Base-by-base conservation (phyloP, 2,888 invertebrate species). In the Cloeon dipterum region DNA sequence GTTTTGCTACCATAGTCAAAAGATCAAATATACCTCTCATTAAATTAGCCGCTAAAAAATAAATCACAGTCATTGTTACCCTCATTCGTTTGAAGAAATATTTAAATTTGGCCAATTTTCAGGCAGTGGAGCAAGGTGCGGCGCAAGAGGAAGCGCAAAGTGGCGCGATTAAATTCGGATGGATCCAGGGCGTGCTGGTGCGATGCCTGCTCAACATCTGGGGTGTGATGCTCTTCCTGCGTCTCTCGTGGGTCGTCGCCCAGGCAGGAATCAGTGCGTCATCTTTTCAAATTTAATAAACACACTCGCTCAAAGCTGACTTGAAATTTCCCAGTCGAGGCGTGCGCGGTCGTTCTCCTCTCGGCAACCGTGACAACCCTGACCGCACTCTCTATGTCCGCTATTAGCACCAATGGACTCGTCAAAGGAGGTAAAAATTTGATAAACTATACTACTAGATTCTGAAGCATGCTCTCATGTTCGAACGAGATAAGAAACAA, bases 211-310 rank as follows among this genome's bases (percentile, higher is more conserved):
- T 68, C 33, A 47, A 47, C 40, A 46, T 41, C 39, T 65, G 65
- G 55, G 67, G 67, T 37, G 68, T 68, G 42, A 68, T 68, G 64
- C 53, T 68, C 36, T 68, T 69, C 47, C 53, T 66, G 39, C 58
- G 66, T 20, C 50, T 68, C 44, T 61, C 65, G 10, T 68, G 68
- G 68, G 64, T 68, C 26, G 60, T 65, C 3, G 67, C 61, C 11
- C 61, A 65, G 44, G 56, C 63, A 16, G 65, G 65, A 26, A 43
- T 48, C 25, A 42, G 47, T 48, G 39, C 41, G 44, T 37, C 3
- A 4, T 3, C 3, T 2, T 2, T 5, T 16, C 3, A 4, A 18
- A 7, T 18, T 10, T 5, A 7, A 2, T 5, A 11, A 17, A n/a
- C 3, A 34, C 34, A 18, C 19, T 34, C n/a, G 10, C 14, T 14